Base-by-base conservation (phyloP, 2,113 vertebrate species). In the Coregonus clupeaformis region DNA sequence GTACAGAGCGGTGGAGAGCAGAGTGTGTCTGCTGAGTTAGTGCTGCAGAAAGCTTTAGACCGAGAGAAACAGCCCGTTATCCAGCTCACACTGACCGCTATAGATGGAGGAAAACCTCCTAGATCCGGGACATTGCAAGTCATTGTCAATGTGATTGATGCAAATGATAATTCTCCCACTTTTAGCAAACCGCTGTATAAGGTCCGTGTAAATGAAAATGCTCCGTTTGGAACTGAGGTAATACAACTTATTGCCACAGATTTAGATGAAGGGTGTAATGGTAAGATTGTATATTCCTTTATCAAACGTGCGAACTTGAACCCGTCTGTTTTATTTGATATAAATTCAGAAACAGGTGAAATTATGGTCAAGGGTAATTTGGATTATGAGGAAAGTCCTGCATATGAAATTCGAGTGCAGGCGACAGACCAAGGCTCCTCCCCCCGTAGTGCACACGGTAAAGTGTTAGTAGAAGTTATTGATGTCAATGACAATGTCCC, bases 401-500 rank as follows among this genome's bases (percentile, higher is more conserved):
- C 71, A 4, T 73, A 64, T 64, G 71, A 73, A 18, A 64, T 73
- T 18, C n/a, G 59, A 18, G 71, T 63, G 3, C 86, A 91, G 36
- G 94, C 93, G 0, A 86, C 32, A 3, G 93, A 95, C 68, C 91
- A 85, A 73, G 94, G 93, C 0, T 69, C 7, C 0, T 78, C 85
- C 0, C 83, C 94, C 16, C 80, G 92, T 77, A 90, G 89, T 0
- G 92, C 90, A 0, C 92, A 95, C n/a, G 91, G 93, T 65, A 95
- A 93, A 85, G 73, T 95, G 29, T 84, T 94, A 25, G 69, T 95
- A 2, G 92, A 93, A 82, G 78, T 96, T 1, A 80, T 86, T 71
- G 95, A 96, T 75, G 64, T 94, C 67, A 96, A 96, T 76, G 94
- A 96, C 76, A 95, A 95, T 67, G 47, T 5, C 1, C 95, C 95